Base-by-base conservation (phyloP, 1,140 invertebrate genomes). In the Penaeus indicus region DNA sequence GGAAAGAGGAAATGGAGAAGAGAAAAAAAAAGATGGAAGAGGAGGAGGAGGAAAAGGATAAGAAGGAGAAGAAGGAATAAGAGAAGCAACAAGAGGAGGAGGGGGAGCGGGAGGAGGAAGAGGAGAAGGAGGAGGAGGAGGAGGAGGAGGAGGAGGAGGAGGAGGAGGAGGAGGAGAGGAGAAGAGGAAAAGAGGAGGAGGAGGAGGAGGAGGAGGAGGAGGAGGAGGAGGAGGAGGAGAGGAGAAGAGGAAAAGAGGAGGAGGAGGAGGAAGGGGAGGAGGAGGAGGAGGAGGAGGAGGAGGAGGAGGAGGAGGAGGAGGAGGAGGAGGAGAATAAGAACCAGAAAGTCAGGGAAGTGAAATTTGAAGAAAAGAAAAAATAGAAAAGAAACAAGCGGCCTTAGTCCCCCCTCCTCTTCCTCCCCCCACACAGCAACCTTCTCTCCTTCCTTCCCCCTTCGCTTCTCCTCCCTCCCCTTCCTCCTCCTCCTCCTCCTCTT, bases 251-350 rank as follows among this genome's bases (percentile, higher is more conserved):
- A n/a, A 64, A 64, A n/a, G 63, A 64, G 63, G n/a, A 64, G 63
- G 63, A 64, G n/a, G 63, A 67, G 1, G 63, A n/a, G n/a, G 63
- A 3, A n/a, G 63, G n/a, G 63, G 63, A 3, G n/a, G 63, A 67
- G 3, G 63, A 67, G 63, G n/a, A 67, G 63, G 3, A 67, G 63
- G 3, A 3, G 63, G 3, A 67, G 63, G 3, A 64, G 63, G n/a
- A 64, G 63, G 63, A 64, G 16, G 63, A 64, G 63, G 63, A 67
- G 63, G n/a, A 1, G 63, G 63, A 67, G 63, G 63, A 67, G 63
- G n/a, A 67, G 63, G 63, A 67, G 63, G 63, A 67, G 63, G 63
- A 67, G 63, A 67, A 67, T 67, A 67, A n/a, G 63, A 67, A 67
- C 19, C 19, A n/a, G 63, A 67, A 67, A 67, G 63, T 21, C 19